Evolutionary conservation across 2,113 vertebrate species (phyloP).

Genomic region (Cardinalis cardinalis): DNA sequence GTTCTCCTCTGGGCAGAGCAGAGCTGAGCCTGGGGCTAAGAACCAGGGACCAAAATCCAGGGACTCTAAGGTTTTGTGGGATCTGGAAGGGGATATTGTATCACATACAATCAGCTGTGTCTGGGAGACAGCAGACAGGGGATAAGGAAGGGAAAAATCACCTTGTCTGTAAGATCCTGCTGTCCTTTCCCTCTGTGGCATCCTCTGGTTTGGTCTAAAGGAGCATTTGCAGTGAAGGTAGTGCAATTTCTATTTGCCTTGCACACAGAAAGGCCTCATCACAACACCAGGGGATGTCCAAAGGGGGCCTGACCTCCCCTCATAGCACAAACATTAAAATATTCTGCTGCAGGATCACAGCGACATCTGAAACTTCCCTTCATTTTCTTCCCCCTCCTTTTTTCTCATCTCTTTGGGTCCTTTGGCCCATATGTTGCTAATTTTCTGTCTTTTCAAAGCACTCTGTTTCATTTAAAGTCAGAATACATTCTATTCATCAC

Average conservation of each 20-base stretch:
- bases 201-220: rapidly evolving
- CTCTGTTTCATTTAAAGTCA: conserved; percentile 65
- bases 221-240: background rate
- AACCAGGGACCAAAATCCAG: background rate
- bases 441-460: conserved; percentile 75
- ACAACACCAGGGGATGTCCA: background rate
- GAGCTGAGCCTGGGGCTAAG: background rate
- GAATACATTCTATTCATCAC: conserved; percentile 65
- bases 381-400: conserved; percentile 28
- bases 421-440: conserved; percentile 71
- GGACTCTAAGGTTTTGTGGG: background rate
- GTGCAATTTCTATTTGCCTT: background rate
- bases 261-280: background rate
- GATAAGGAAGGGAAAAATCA: background rate
- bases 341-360: conserved; percentile 20
- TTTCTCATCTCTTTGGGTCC: conserved; percentile 57
- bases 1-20: background rate
- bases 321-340: background rate
- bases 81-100: background rate
- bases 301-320: background rate
- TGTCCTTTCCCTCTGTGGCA: background rate
- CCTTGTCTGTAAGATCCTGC: background rate
- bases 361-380: conserved; percentile 57
- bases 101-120: background rate
- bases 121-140: background rate